These are phyloP conservation scores for Drosophila guanche DNA, from an alignment of 1,140 invertebrate genomes.

Conservation along the genomic window DNA sequence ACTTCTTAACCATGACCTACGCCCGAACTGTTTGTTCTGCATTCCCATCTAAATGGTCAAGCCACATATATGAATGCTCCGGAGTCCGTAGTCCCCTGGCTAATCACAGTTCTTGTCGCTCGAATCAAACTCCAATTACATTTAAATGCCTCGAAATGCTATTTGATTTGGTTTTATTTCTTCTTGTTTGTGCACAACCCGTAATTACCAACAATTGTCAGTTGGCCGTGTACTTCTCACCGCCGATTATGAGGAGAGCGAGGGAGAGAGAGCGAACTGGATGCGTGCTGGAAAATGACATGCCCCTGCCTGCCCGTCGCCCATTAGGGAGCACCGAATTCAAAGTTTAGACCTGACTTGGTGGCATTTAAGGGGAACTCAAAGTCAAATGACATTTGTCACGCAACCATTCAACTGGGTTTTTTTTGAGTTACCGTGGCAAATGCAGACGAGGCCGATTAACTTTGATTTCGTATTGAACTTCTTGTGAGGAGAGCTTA, in stretches of 20 bases:
- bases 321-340: conserved; percentile 36
- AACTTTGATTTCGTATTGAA: conserved; percentile 79
- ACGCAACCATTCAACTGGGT: conserved; percentile 49
- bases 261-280: conserved; percentile 8
- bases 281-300: conserved; percentile 75
- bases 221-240: conserved; percentile 69
- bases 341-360: conserved; percentile 50
- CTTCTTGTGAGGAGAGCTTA: conserved; percentile 61
- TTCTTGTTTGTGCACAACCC: conserved; percentile 53
- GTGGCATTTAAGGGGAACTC: conserved; percentile 54
- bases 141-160: conserved; percentile 80
- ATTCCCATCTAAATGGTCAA: conserved; percentile 39
- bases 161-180: conserved; percentile 70
- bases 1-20: neutral
- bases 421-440: conserved; percentile 37
- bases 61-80: conserved; percentile 6
- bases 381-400: conserved; percentile 80
- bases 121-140: conserved; percentile 70
- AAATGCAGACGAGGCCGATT: conserved; percentile 70
- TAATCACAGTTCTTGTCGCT: conserved; percentile 60
- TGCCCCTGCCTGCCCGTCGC: conserved; percentile 8
- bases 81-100: neutral
- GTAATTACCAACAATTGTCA: conserved; percentile 76
- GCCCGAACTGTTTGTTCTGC: conserved; percentile 42
- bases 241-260: conserved; percentile 56